Evolutionary conservation across 2,797 vertebrate genomes (phyloP).

Genomic region (Crenuchus spilurus): DNA sequence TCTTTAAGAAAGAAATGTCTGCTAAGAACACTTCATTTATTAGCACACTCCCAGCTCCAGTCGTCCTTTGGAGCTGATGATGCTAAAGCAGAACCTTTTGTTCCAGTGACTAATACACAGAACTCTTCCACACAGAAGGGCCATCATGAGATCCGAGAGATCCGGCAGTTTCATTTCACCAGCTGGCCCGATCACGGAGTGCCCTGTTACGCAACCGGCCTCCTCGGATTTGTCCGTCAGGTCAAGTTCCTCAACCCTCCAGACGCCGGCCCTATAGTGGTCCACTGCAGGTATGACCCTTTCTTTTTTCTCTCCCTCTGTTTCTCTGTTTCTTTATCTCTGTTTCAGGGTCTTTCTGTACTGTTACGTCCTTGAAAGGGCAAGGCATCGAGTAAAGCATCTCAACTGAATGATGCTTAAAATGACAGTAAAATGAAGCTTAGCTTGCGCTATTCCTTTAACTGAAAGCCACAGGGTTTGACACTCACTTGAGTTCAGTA

Average conservation of each 20-base stretch:
- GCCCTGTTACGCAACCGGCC: conserved; percentile 94
- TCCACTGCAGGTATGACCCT: conserved; percentile 90
- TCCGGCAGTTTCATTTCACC: conserved; percentile 98
- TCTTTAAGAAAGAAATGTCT: no score
- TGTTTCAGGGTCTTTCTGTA: neutral
- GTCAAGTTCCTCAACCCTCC: conserved; percentile 97
- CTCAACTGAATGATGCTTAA: no score
- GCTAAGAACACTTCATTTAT: neutral
- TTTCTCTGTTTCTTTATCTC: neutral
- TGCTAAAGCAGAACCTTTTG: neutral
- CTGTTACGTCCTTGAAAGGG: neutral
- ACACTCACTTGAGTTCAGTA: neutral
- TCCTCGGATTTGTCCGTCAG: conserved; percentile 93
- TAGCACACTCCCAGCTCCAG: neutral
- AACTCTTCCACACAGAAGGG: conserved; percentile 84
- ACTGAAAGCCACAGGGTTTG: neutral
- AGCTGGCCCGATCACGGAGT: conserved; percentile 98
- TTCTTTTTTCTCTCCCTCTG: neutral
- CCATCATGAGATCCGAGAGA: conserved; percentile 95
- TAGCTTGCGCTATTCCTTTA: neutral
- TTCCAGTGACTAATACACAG: neutral
- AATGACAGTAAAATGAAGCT: no score
- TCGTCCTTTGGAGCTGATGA: neutral
- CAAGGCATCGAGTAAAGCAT: no score
- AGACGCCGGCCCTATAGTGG: conserved; percentile 90